Evolutionary conservation across 2,888 invertebrate genomes (phyloP), one percentile per base, ranked within the genome.

Genomic region (Tetragnatha montana): DNA sequence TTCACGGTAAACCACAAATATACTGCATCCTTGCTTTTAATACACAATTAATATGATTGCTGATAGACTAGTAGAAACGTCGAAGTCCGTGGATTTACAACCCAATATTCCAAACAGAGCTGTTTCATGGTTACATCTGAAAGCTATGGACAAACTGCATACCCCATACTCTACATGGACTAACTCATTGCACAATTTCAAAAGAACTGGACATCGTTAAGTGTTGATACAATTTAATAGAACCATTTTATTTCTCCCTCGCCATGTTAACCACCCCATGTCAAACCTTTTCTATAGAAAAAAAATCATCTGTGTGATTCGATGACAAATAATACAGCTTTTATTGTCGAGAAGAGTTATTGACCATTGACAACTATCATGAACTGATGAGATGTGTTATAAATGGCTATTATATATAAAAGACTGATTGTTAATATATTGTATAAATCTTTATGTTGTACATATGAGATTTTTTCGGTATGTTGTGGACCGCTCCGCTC

Each of bases 391-490:
- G 21, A 60, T 47, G 68, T 76, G 21, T 47, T 12, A 35, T 73
- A 22, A 73, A 19, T 22, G 21, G 73, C n/a, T 12, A 35, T 35
- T 35, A 35, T 35, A 35, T 35, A 74, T n/a, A 68, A 22, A 85
- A 89, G 84, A 89, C 85, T 85, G 81, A 81, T 22, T 83, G 79
- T 84, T 78, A 76, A 47, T 50, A 75, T 21, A 73, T 60, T 81
- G 35, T 89, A 81, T 89, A 88, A 71, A 88, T 89, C 74, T 83
- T 71, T 71, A 85, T 75, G 50, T 70, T 78, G 80, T 86, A 86
- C 17, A 81, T 89, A 78, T 35, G 21, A 47, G 68, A 69, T 35
- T 35, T 35, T 35, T 85, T 35, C 78, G 81, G 47, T n/a, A 76
- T 78, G 81, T 82, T 89, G 78, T 85, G 85, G 83, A 76, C 80